These are phyloP conservation scores for Synergus itoensis DNA, from an alignment of 2,888 invertebrate genomes.

Conservation along the genomic window DNA sequence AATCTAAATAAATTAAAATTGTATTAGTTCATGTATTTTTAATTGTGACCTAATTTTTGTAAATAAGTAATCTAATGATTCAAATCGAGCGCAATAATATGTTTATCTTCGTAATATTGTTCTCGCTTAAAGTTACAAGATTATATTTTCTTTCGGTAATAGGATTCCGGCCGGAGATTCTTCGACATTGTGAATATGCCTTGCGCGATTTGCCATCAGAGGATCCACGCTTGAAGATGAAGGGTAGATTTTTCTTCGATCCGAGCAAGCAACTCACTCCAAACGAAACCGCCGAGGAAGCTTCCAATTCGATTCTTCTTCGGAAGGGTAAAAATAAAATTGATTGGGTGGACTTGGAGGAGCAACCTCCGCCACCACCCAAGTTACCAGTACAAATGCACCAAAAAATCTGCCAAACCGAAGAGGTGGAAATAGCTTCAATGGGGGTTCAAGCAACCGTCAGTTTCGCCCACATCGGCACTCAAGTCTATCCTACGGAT, in stretches of 20 bases:
- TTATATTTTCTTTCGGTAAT: slow-evolving; percentile 51
- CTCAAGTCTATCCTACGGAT: slow-evolving; percentile 62
- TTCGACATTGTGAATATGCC: slow-evolving; percentile 73
- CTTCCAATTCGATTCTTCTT: slow-evolving; percentile 72
- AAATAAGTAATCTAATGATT: no score
- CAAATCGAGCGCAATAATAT: not conserved
- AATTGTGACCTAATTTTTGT: no score
- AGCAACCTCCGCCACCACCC: slow-evolving; percentile 45
- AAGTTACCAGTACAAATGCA: slow-evolving; percentile 61
- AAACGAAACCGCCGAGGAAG: slow-evolving; percentile 52
- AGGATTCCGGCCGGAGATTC: slow-evolving; percentile 76
- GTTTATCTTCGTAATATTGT: not conserved
- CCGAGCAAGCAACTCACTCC: slow-evolving; percentile 60
- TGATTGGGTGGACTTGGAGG: slow-evolving; percentile 69
- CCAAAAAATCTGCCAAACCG: slow-evolving; percentile 75
- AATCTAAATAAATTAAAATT: no score
- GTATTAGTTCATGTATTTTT: no score
- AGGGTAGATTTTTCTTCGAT: slow-evolving; percentile 75
- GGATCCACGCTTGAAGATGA: slow-evolving; percentile 74
- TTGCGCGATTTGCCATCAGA: slow-evolving; percentile 72
- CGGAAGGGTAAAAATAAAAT: slow-evolving; percentile 68
- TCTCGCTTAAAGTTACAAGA: not conserved
- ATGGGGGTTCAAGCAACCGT: slow-evolving; percentile 60
- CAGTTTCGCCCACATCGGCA: slow-evolving; percentile 58
- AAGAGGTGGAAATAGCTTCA: slow-evolving; percentile 60